Evolutionary conservation across 2,888 invertebrate genomes (phyloP).

Genomic region (Linyphia triangularis): DNA sequence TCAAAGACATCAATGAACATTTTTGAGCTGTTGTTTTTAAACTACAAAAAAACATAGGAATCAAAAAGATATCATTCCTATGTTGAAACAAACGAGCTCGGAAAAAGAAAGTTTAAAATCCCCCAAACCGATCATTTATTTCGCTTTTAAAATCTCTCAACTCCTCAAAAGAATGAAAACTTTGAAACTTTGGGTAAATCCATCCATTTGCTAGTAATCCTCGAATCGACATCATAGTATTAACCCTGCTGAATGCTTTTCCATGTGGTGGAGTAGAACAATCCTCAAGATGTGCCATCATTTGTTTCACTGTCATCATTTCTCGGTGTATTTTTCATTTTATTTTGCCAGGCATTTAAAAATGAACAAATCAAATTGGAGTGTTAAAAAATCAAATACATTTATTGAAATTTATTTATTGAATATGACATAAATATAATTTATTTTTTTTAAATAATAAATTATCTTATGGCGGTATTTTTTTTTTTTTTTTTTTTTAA

Average conservation of each 20-base stretch:
- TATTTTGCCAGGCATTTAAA: too few relatives aligned
- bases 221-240: slow-evolving; percentile 1
- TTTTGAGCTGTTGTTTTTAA: background rate
- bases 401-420: too few relatives aligned
- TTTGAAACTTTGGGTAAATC: slow-evolving; percentile 46
- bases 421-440: too few relatives aligned
- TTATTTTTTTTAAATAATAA: too few relatives aligned
- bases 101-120: slow-evolving; percentile 53
- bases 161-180: slow-evolving; percentile 21
- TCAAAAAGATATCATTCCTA: background rate
- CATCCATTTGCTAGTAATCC: slow-evolving; percentile 56
- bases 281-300: background rate
- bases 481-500: too few relatives aligned
- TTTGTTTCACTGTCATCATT: background rate
- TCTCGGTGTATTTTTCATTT: background rate
- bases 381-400: too few relatives aligned
- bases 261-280: background rate
- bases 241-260: slow-evolving; percentile 33
- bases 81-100: slow-evolving; percentile 12
- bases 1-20: background rate
- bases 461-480: too few relatives aligned
- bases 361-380: too few relatives aligned
- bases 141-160: slow-evolving; percentile 43
- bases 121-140: slow-evolving; percentile 42
- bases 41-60: background rate